Conservation (phyloP, 2,113 vertebrate genomes). For the Heterocephalus glaber region DNA sequence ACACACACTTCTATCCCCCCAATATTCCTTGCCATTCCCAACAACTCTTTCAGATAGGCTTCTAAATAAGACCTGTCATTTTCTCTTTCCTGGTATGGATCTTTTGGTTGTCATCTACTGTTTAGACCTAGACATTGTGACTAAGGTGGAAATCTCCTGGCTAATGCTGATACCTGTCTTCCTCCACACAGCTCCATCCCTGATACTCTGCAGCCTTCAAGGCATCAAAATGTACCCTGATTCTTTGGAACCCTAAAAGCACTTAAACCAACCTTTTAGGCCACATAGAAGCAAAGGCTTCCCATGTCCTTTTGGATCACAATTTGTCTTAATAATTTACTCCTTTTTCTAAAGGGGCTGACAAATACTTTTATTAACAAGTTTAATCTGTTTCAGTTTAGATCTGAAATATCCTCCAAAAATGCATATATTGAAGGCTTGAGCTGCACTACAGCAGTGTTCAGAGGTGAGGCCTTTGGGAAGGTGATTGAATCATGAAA, state of each 20-base stretch:
- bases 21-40: not conserved
- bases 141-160: not conserved
- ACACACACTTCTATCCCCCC: not conserved
- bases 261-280: not conserved
- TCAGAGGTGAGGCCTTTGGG: not conserved
- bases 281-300: not conserved
- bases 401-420: not conserved
- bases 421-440: not conserved
- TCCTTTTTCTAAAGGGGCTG: not conserved
- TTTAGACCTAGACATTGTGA: not conserved
- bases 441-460: not conserved
- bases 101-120: not conserved
- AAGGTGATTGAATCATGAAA: not conserved
- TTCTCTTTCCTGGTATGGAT: not conserved
- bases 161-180: not conserved
- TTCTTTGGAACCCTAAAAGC: not conserved
- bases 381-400: not conserved
- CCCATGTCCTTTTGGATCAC: not conserved
- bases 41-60: not conserved
- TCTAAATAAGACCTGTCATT: not conserved
- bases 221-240: not conserved
- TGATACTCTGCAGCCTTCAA: not conserved
- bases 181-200: not conserved
- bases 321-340: not conserved
- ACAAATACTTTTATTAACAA: not conserved